Percentiles rank a stretch among this genome's conserved stretches.
Evolutionary conservation across 2,113 vertebrate genomes (phyloP).

Genomic region (Malaclemys terrapin): DNA sequence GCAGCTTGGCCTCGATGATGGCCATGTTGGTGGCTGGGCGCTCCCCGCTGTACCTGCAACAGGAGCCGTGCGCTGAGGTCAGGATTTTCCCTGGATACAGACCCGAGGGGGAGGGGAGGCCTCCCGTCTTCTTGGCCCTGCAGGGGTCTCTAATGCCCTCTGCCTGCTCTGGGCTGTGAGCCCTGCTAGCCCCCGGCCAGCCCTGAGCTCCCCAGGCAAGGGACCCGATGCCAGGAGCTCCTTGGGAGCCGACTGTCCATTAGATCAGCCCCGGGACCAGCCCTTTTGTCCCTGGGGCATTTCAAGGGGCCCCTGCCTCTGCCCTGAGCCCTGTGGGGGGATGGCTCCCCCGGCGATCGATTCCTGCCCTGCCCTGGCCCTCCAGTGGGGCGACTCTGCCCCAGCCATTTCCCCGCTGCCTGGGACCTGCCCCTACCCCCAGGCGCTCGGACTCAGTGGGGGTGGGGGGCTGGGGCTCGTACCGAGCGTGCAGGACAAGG

Average conservation of each 20-base stretch:
- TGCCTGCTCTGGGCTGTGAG: neutral
- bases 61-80: neutral
- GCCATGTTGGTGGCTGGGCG: conserved; percentile 85
- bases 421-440: neutral
- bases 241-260: neutral
- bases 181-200: neutral
- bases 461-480: neutral
- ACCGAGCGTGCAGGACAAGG: conserved; percentile 38
- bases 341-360: neutral
- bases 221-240: too few relatives aligned
- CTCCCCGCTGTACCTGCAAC: conserved; percentile 73
- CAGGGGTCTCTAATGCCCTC: neutral
- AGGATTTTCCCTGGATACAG: neutral
- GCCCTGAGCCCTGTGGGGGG: neutral
- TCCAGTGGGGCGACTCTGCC: neutral
- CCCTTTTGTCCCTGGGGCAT: neutral
- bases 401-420: neutral
- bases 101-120: fast-evolving
- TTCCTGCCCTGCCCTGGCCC: neutral
- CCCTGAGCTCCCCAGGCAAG: neutral
- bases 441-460: neutral
- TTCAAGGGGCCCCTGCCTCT: neutral
- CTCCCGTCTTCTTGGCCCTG: neutral
- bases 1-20: conserved; percentile 83
- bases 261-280: neutral